Evolutionary conservation across 2,113 vertebrate genomes (phyloP).

Genomic region (Vidua chalybeata): DNA sequence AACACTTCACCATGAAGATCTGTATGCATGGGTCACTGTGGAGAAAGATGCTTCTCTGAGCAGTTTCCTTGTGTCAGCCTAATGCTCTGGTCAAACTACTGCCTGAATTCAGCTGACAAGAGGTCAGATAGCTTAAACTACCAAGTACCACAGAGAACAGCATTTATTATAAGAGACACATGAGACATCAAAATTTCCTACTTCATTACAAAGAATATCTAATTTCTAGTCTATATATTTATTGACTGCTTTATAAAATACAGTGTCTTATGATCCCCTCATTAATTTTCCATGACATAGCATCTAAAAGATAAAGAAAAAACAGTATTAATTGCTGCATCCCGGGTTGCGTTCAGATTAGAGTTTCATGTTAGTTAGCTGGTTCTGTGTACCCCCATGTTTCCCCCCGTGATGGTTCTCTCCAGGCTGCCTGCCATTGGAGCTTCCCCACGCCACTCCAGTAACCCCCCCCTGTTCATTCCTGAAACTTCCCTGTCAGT

Average conservation of each 20-base stretch:
- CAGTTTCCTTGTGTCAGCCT: neutral
- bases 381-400: too few relatives aligned
- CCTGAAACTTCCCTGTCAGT: too few relatives aligned
- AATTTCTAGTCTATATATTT: neutral
- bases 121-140: neutral
- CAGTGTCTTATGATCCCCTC: neutral
- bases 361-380: too few relatives aligned
- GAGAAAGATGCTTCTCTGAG: neutral
- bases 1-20: neutral
- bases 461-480: too few relatives aligned
- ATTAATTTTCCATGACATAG: neutral
- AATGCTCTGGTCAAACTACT: neutral
- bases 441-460: too few relatives aligned
- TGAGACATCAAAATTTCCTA: neutral
- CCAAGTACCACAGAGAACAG: neutral
- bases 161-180: neutral
- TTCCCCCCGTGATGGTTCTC: too few relatives aligned
- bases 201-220: neutral
- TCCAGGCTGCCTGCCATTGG: too few relatives aligned
- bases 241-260: neutral
- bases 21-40: neutral
- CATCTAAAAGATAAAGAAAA: neutral
- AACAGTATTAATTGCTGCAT: neutral
- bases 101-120: neutral
- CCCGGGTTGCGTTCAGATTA: too few relatives aligned